These are phyloP conservation scores for Euwallacea fornicatus DNA, from an alignment of 1,140 invertebrate genomes.

Conservation along the genomic window DNA sequence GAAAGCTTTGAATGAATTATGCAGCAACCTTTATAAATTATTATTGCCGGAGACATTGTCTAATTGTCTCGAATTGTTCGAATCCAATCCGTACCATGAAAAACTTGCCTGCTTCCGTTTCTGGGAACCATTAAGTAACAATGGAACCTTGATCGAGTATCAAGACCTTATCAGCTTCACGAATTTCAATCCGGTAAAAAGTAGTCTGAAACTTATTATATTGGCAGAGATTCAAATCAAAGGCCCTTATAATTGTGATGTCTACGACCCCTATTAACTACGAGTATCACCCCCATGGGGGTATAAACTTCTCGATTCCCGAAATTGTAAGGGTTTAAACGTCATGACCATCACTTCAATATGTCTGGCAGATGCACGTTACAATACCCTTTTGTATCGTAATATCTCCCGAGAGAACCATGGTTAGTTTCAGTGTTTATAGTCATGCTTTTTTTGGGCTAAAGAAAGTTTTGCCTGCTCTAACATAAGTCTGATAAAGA, in stretches of 20 bases:
- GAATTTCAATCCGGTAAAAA: not conserved
- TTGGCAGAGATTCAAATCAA: no score
- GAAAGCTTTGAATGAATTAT: constrained; percentile 21
- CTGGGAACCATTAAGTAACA: constrained; percentile 20
- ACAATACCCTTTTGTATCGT: not conserved
- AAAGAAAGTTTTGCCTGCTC: not conserved
- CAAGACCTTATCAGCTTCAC: not conserved
- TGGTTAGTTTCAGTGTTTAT: not conserved
- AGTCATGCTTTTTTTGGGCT: not conserved
- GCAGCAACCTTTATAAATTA: constrained; percentile 22
- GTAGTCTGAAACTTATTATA: no score
- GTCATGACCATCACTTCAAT: not conserved
- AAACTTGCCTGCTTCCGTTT: constrained; percentile 22
- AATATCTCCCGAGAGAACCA: not conserved
- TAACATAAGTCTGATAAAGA: not conserved
- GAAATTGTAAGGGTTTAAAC: constrained; percentile 5
- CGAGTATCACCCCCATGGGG: constrained; percentile 1
- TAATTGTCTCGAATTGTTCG: constrained; percentile 13
- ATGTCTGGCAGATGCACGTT: constrained; percentile 12
- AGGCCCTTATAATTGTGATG: not conserved
- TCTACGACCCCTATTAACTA: not conserved
- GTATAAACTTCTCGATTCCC: not conserved
- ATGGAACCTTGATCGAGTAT: not conserved
- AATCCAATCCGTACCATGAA: constrained; percentile 6
- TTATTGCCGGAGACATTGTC: constrained; percentile 12